Evolutionary conservation across 2,797 vertebrate genomes (phyloP), one percentile per base, ranked within the genome.

Genomic region (Lagocephalus sceleratus): DNA sequence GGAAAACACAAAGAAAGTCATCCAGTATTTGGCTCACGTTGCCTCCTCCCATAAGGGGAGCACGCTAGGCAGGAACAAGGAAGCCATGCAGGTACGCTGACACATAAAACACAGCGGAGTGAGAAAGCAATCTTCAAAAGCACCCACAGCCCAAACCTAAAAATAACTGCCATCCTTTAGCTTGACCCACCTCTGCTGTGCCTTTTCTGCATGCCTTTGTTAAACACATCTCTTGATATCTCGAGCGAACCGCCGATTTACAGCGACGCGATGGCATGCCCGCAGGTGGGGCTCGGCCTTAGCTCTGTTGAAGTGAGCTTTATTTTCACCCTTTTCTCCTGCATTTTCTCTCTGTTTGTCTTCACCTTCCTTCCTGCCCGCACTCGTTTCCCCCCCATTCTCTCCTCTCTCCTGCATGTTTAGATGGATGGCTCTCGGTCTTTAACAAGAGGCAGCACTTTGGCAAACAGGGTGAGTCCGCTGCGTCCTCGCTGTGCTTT

Each of bases 1-100:
- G 0, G 94, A 96, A 70, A 97, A 97, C 89, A 97, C 94, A 5
- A 97, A 97, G 85, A 97, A 97, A 78, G 94, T 97, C 54, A 96
- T 96, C 83, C 94, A 96, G 89, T 97, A 95, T 79, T 82, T 97
- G 53, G 94, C 94, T 59, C 93, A 95, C 0, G 94, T 97, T 20
- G 95, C 95, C 0, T 95, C 95, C 0, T 97, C 95, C 0, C 95
- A 95, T 17, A 95, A 94, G 77, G 75, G 84, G 55, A 89, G 76
- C 74, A 90, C 88, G 62, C 90, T 68, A 66, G 92, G 29, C 49
- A 85, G 89, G 52, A 89, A 78, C 75, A 92, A 92, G 73, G 90
- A 92, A 54, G 22, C 81, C 26, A 22, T 61, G 20, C 90, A 90
- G 89, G 90, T 91, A 77, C 0, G 58, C 69, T 9, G 6, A 3